Conservation (phyloP, 1,140 invertebrate genomes). For the Ditylenchus dipsaci region DNA sequence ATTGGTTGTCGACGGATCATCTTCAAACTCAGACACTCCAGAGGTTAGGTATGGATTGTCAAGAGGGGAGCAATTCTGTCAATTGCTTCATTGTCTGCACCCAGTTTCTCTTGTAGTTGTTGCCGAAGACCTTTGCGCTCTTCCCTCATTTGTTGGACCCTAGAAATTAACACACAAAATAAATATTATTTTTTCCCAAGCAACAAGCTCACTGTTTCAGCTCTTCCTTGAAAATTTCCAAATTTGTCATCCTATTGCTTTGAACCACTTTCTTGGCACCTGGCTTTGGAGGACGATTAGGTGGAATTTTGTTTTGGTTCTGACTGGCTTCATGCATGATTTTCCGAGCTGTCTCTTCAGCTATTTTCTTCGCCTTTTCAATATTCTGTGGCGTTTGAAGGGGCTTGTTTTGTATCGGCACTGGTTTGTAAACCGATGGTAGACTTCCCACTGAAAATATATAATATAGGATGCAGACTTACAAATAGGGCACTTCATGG, state of each 20-base stretch:
- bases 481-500: too few species aligned
- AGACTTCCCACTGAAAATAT: conserved; percentile 12
- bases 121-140: conserved; percentile 75
- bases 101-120: conserved; percentile 59
- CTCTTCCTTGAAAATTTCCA: conserved; percentile 94
- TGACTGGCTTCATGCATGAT: conserved; percentile 37
- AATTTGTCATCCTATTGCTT: conserved; percentile 90
- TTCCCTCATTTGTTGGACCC: conserved; percentile 92
- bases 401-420: conserved; percentile 18
- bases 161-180: conserved; percentile 52
- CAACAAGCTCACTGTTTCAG: conserved; percentile 69
- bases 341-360: conserved; percentile 49
- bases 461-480: neutral
- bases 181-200: neutral
- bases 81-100: conserved; percentile 44
- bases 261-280: conserved; percentile 68
- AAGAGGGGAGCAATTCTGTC: conserved; percentile 42
- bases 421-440: conserved; percentile 41
- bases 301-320: conserved; percentile 8
- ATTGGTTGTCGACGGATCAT: conserved; percentile 94
- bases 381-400: conserved; percentile 5
- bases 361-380: conserved; percentile 40
- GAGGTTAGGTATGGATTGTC: conserved; percentile 53
- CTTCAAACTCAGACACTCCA: conserved; percentile 70
- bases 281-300: conserved; percentile 46